Evolutionary conservation across 2,113 vertebrate genomes (phyloP).

Genomic region (Labeo catla): DNA sequence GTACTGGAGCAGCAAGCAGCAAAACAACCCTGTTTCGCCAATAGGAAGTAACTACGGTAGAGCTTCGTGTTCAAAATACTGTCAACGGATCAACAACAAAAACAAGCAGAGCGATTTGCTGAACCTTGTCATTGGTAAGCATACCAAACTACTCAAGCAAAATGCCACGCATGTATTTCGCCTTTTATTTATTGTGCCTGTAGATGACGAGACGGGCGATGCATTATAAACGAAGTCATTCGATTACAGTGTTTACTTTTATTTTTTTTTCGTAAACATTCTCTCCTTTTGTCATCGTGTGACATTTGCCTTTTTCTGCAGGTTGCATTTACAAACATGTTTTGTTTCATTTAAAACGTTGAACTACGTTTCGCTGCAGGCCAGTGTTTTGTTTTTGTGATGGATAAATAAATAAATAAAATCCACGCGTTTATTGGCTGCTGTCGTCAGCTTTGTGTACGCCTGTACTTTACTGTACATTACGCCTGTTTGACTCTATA

Average conservation of each 20-base stretch:
- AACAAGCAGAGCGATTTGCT: slow-evolving; percentile 36
- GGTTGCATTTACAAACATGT: not conserved
- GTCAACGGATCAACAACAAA: slow-evolving; percentile 47
- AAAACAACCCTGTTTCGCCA: slow-evolving; percentile 18
- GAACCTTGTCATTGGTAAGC: slow-evolving; percentile 45
- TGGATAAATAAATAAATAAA: slow-evolving; percentile 14
- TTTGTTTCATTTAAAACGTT: not conserved
- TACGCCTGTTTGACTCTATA: not conserved
- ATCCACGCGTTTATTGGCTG: slow-evolving; percentile 36
- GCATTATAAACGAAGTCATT: not conserved
- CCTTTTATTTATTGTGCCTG: not conserved
- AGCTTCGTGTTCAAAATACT: slow-evolving; percentile 29
- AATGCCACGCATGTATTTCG: slow-evolving; percentile 7
- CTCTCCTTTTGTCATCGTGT: not conserved
- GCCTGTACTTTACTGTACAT: not conserved
- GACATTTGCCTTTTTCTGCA: not conserved
- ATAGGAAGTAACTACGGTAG: slow-evolving; percentile 27
- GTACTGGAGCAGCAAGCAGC: slow-evolving; percentile 1
- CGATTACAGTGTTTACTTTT: not conserved
- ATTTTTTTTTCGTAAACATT: not conserved
- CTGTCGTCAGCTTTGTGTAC: slow-evolving; percentile 4
- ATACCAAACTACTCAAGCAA: slow-evolving; percentile 5
- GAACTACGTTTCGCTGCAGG: not conserved
- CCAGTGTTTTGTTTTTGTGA: slow-evolving; percentile 27
- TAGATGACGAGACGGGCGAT: not conserved